phyloP scores from a whole-genome alignment of 2,888 invertebrate genomes.

The Cryptocheilus praepositus region DNA sequence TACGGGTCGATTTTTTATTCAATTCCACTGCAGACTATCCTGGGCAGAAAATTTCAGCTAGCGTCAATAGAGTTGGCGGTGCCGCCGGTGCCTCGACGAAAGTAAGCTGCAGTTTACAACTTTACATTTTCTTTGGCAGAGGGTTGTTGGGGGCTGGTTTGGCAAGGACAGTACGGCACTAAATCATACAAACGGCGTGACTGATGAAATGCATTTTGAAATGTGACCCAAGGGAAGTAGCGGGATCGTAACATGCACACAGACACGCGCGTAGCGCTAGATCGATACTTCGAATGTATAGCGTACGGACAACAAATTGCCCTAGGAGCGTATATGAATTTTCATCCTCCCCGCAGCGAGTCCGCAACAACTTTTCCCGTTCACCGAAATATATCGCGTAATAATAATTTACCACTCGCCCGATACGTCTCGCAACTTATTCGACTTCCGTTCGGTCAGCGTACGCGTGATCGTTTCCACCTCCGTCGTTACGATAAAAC shows the following conservation, averaged over 20 bases:
- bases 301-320: conserved; percentile 39
- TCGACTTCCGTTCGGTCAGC: background rate
- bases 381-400: conserved; percentile 27
- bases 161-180: conserved; percentile 33
- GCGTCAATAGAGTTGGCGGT: too few relatives aligned
- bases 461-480: background rate
- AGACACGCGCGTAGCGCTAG: conserved; percentile 22
- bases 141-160: conserved; percentile 21
- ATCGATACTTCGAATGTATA: conserved; percentile 57
- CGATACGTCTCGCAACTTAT: background rate
- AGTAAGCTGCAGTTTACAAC: background rate
- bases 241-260: conserved; percentile 34
- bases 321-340: conserved; percentile 40
- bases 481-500: background rate
- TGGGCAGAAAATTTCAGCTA: too few relatives aligned
- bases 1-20: too few relatives aligned
- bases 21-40: too few relatives aligned
- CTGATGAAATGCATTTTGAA: conserved; percentile 63
- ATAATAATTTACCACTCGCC: background rate
- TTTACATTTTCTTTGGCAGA: conserved; percentile 21
- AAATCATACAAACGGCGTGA: conserved; percentile 55
- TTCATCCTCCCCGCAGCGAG: conserved; percentile 38
- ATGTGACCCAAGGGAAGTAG: conserved; percentile 58
- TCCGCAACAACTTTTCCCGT: background rate
- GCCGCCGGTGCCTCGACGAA: too few relatives aligned